Conservation (phyloP, 2,888 invertebrate species). For the Ariolimax columbianus region DNA sequence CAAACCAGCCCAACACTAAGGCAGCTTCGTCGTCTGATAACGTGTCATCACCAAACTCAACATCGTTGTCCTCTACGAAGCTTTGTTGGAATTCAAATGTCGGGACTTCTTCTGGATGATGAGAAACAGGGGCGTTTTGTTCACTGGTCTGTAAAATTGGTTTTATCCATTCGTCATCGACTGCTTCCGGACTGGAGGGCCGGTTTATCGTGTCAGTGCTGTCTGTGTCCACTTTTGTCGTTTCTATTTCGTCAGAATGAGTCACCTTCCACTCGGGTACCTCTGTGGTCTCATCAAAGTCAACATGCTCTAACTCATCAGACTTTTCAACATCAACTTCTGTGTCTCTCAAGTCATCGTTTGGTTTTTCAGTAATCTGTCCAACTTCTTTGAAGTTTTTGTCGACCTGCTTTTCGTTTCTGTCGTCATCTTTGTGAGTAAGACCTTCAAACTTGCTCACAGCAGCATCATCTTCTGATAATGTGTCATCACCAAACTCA, state of each 20-base stretch:
- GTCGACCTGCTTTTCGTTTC: not conserved
- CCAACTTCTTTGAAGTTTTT: not conserved
- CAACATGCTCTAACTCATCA: slow-evolving; percentile 9
- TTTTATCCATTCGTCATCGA: slow-evolving; percentile 38
- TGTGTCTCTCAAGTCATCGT: not conserved
- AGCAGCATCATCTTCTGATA: not conserved
- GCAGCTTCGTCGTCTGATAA: not conserved
- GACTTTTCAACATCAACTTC: not conserved
- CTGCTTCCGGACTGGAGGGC: slow-evolving; percentile 30
- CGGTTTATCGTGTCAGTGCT: not conserved
- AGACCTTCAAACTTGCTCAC: not conserved
- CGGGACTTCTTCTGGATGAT: not conserved
- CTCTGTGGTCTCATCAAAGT: not conserved
- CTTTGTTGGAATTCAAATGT: slow-evolving; percentile 2
- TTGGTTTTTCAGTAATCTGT: not conserved
- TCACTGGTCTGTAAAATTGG: not conserved
- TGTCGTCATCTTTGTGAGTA: not conserved
- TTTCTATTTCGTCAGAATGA: slow-evolving; percentile 11
- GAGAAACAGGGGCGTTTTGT: not conserved
- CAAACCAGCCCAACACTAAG: not conserved
- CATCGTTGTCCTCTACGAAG: slow-evolving; percentile 1
- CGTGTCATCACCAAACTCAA: slow-evolving; percentile 27
- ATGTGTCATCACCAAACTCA: slow-evolving; percentile 7
- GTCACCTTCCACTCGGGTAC: not conserved
- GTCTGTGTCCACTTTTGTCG: not conserved